Evolutionary conservation across 1,140 invertebrate species (phyloP).

Genomic region (Listronotus bonariensis): DNA sequence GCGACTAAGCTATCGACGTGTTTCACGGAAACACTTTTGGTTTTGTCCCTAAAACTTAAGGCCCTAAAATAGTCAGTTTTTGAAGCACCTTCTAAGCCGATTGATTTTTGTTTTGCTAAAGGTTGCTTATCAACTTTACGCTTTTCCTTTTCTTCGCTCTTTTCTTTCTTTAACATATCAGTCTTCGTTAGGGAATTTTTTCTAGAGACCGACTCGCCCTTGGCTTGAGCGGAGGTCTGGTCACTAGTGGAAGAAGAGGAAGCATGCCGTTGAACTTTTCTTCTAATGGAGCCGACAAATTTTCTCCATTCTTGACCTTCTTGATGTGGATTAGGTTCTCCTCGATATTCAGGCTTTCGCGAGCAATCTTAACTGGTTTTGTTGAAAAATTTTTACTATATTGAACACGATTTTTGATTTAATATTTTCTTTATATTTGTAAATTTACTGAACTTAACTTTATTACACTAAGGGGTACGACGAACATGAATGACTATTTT

Average conservation of each 20-base stretch:
- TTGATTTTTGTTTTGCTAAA: constrained; percentile 46
- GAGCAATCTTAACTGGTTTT: constrained; percentile 48
- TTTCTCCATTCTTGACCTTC: constrained; percentile 52
- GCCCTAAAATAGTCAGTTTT: constrained; percentile 44
- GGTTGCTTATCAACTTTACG: constrained; percentile 41
- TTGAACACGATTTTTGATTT: constrained; percentile 48
- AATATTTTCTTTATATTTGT: constrained; percentile 5
- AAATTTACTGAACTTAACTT: constrained; percentile 3
- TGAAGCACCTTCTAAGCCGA: constrained; percentile 39
- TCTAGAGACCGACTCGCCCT: constrained; percentile 43
- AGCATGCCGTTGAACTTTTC: constrained; percentile 52
- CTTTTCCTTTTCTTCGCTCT: constrained; percentile 38
- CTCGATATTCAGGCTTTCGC: constrained; percentile 49
- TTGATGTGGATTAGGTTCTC: constrained; percentile 31
- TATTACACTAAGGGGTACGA: constrained; percentile 15
- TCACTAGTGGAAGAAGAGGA: constrained; percentile 35
- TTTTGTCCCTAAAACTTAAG: constrained; percentile 45
- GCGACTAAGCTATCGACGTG: constrained; percentile 40
- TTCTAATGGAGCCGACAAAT: constrained; percentile 54
- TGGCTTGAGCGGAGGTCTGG: constrained; percentile 33
- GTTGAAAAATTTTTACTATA: constrained; percentile 48
- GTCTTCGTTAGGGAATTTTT: constrained; percentile 54
- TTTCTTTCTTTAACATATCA: constrained; percentile 45
- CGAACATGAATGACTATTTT: constrained; percentile 36
- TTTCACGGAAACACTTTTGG: constrained; percentile 48